These are phyloP conservation scores for Anguilla japonica DNA, from an alignment of 2,113 vertebrate species.

Conservation along the genomic window DNA sequence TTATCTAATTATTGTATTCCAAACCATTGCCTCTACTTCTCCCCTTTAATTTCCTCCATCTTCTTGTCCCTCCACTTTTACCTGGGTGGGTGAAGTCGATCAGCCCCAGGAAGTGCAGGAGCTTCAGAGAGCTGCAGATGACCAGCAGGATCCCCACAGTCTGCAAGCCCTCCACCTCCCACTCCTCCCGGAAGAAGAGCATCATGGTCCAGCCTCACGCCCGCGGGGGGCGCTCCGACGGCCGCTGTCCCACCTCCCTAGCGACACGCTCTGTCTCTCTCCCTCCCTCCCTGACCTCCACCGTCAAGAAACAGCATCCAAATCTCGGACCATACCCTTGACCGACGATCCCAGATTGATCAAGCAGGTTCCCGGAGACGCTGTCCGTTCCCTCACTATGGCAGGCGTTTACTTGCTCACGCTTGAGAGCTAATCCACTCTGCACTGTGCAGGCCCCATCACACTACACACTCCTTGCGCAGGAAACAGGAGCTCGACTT, in stretches of 20 bases:
- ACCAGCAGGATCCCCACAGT: constrained; percentile 76
- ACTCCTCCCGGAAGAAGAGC: constrained; percentile 69
- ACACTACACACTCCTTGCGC: no score
- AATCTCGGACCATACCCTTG: constrained; percentile 24
- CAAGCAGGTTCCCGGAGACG: constrained; percentile 4
- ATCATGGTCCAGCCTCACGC: constrained; percentile 52
- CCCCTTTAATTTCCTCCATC: no score
- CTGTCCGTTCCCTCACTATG: no score
- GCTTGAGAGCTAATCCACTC: not conserved
- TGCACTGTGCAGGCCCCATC: not conserved
- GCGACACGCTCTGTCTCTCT: constrained; percentile 40
- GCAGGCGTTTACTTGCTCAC: not conserved
- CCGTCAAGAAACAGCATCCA: constrained; percentile 50
- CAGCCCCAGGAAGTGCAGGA: constrained; percentile 77
- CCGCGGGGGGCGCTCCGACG: constrained; percentile 17
- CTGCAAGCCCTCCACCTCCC: constrained; percentile 78
- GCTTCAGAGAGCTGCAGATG: constrained; percentile 76
- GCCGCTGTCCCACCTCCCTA: constrained; percentile 39
- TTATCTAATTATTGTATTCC: not conserved
- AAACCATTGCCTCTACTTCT: not conserved
- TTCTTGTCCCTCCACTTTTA: constrained; percentile 46
- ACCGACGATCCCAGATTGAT: not conserved
- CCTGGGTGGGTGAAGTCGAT: constrained; percentile 71
- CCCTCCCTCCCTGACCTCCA: constrained; percentile 50
- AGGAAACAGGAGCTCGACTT: no score